Conservation (phyloP, 2,888 invertebrate species). For the Pachymerium ferrugineum region DNA sequence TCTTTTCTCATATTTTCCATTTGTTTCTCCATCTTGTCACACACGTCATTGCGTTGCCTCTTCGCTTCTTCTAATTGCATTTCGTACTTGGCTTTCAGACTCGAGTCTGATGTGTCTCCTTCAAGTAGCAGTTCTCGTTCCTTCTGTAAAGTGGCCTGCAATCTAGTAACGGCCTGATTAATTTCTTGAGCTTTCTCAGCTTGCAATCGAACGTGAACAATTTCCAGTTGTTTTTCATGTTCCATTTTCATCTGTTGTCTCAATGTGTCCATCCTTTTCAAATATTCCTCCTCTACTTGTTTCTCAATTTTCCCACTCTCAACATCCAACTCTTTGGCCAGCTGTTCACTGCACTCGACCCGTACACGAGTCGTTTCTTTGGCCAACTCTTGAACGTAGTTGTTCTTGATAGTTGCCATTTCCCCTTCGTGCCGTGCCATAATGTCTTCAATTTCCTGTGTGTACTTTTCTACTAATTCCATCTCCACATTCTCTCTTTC, state of each 20-base stretch:
- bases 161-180: neutral
- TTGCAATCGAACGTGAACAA: neutral
- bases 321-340: slow-evolving; percentile 17
- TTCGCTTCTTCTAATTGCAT: neutral
- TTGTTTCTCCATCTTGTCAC: neutral
- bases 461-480: slow-evolving; percentile 25
- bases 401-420: neutral
- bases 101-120: neutral
- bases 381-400: slow-evolving; percentile 12
- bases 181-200: slow-evolving; percentile 28
- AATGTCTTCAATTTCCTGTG: slow-evolving; percentile 16
- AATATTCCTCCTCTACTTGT: neutral
- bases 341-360: neutral
- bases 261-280: neutral
- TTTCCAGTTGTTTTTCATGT: slow-evolving; percentile 18
- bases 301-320: neutral
- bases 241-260: neutral
- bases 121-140: neutral
- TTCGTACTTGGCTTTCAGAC: neutral
- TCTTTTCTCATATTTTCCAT: neutral
- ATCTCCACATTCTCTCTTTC: neutral
- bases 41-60: neutral
- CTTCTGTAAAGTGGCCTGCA: neutral
- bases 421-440: neutral
- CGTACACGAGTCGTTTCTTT: slow-evolving; percentile 25